phyloP scores from a whole-genome alignment of 2,888 invertebrate species.

The Rambutsinella grinnellia region DNA sequence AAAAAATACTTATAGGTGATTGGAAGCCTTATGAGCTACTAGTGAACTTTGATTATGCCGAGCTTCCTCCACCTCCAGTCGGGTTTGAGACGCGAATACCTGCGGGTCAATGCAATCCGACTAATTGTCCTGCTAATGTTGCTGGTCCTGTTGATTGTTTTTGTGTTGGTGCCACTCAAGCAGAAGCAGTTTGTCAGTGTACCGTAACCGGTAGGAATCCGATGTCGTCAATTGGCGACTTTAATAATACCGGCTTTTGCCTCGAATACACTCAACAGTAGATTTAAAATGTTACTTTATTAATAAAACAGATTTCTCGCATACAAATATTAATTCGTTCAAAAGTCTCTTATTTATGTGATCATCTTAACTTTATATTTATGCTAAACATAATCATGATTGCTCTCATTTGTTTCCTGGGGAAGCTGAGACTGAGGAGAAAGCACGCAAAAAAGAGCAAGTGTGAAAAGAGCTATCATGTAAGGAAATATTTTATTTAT shows the following conservation, averaged over 20 bases:
- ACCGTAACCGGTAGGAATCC: too few species aligned
- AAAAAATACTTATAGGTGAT: background rate
- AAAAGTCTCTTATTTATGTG: too few species aligned
- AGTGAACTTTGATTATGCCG: slow-evolving; percentile 13
- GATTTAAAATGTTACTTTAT: too few species aligned
- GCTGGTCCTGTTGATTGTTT: background rate
- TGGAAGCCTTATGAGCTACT: slow-evolving; percentile 18
- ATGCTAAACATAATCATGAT: too few species aligned
- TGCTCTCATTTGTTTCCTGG: too few species aligned
- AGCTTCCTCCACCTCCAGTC: slow-evolving; percentile 6
- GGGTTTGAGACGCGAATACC: background rate
- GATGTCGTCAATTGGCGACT: background rate
- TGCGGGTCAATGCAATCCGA: background rate
- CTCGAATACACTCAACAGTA: slow-evolving; percentile 3
- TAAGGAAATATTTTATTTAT: too few species aligned
- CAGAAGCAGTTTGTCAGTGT: background rate
- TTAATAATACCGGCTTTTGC: slow-evolving; percentile 15
- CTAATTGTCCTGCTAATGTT: background rate
- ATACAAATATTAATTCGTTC: too few species aligned
- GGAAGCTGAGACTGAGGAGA: too few species aligned
- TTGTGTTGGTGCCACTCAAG: background rate
- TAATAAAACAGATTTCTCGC: too few species aligned
- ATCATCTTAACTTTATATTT: too few species aligned
- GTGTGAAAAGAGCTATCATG: too few species aligned
- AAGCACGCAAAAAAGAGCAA: too few species aligned